A percentile compares a stretch with the other conserved stretches of the same genome.
phyloP scores from a whole-genome alignment of 2,113 vertebrate genomes.

The Zeus faber region DNA sequence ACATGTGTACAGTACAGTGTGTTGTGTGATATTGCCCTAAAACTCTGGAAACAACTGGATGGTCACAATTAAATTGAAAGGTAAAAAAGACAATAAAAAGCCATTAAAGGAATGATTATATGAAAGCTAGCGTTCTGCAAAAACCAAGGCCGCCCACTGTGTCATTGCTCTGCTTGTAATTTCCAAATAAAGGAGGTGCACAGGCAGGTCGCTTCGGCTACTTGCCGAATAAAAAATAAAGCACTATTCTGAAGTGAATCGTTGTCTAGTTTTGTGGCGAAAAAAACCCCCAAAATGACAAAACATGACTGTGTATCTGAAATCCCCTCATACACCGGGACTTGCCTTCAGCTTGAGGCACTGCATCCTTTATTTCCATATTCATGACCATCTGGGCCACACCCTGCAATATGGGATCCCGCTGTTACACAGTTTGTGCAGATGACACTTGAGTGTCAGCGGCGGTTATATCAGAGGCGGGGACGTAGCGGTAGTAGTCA shows the following conservation, averaged over 20 bases:
- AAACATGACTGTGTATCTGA: constrained; percentile 7
- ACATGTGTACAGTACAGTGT: no score
- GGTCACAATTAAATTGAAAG: no score
- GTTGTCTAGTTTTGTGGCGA: no score
- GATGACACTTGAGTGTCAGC: constrained; percentile 50
- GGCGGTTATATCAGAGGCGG: constrained; percentile 44
- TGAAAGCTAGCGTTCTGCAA: constrained; percentile 5
- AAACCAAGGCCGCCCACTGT: not conserved
- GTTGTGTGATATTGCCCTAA: no score
- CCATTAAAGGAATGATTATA: not conserved
- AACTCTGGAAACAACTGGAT: no score
- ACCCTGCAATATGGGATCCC: constrained; percentile 46
- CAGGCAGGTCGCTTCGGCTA: no score
- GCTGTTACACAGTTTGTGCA: constrained; percentile 53
- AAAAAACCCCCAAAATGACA: no score
- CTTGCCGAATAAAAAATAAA: no score
- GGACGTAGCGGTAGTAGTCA: constrained; percentile 37
- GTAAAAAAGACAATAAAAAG: no score
- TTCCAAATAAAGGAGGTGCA: not conserved
- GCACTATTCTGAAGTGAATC: no score
- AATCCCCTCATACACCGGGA: constrained; percentile 22
- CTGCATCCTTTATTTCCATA: constrained; percentile 45
- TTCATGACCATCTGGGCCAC: constrained; percentile 70
- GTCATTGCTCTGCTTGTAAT: not conserved
- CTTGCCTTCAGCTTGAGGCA: constrained; percentile 24